Evolutionary conservation across 1,140 invertebrate genomes (phyloP).

Genomic region (Zophobas morio): DNA sequence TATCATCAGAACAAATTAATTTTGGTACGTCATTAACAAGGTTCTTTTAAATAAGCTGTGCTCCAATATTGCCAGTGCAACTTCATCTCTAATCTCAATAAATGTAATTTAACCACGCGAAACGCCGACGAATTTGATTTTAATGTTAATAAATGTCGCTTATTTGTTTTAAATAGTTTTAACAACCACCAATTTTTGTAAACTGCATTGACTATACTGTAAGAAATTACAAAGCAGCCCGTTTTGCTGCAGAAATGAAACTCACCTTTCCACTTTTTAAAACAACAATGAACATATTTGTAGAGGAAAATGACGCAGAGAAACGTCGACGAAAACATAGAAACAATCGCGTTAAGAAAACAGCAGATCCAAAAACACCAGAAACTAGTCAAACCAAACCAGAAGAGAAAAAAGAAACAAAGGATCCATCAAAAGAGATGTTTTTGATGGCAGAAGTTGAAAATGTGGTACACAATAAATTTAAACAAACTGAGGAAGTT

Average conservation of each 20-base stretch:
- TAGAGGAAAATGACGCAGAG: slow-evolving; percentile 72
- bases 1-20: too few relatives aligned
- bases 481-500: slow-evolving; percentile 93
- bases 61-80: too few relatives aligned
- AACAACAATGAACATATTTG: slow-evolving; percentile 76
- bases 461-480: slow-evolving; percentile 93
- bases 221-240: slow-evolving; percentile 30
- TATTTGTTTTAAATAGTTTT: too few relatives aligned
- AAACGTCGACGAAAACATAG: slow-evolving; percentile 71
- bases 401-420: slow-evolving; percentile 60
- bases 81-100: too few relatives aligned
- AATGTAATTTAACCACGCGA: too few relatives aligned
- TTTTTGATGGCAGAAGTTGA: slow-evolving; percentile 96
- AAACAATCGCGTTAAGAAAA: slow-evolving; percentile 65
- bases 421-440: slow-evolving; percentile 62
- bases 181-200: too few relatives aligned
- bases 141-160: too few relatives aligned
- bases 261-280: slow-evolving; percentile 77
- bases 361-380: slow-evolving; percentile 50
- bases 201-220: too few relatives aligned
- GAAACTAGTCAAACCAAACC: slow-evolving; percentile 38
- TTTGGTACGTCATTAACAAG: too few relatives aligned
- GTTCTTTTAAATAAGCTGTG: too few relatives aligned
- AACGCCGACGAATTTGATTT: too few relatives aligned
- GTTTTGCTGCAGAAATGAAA: slow-evolving; percentile 69